Conservation (phyloP, 2,888 invertebrate species). For the Sarcophaga variegata region DNA sequence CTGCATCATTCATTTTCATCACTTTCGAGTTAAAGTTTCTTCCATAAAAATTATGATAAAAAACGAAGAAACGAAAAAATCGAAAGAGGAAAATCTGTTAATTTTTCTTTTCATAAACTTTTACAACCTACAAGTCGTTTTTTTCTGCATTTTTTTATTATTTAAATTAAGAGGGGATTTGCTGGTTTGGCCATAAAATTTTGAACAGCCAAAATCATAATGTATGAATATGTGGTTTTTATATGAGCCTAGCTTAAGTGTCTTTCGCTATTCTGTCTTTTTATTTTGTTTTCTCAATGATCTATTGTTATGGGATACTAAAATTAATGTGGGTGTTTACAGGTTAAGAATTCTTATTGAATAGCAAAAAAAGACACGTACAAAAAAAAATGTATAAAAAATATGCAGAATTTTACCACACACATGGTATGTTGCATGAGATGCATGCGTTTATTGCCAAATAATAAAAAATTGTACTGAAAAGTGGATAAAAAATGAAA, state of each 20-base stretch:
- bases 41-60: too few species aligned
- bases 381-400: background rate
- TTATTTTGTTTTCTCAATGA: background rate
- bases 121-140: constrained; percentile 27
- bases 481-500: background rate
- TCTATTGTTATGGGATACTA: constrained; percentile 34
- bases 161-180: background rate
- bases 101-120: constrained; percentile 50
- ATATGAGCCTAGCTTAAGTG: too few species aligned
- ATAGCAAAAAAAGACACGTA: constrained; percentile 4
- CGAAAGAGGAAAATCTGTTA: constrained; percentile 37
- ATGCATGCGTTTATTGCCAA: background rate
- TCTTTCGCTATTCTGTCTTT: background rate
- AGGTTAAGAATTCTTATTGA: constrained; percentile 42
- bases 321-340: constrained; percentile 59
- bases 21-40: constrained; percentile 24
- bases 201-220: background rate
- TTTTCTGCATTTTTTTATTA: background rate
- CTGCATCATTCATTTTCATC: constrained; percentile 57
- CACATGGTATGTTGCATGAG: background rate
- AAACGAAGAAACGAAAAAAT: too few species aligned
- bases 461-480: background rate
- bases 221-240: background rate
- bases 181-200: background rate
- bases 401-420: constrained; percentile 21